Conservation (phyloP, 2,113 vertebrate species). For the Prunella fulvescens region DNA sequence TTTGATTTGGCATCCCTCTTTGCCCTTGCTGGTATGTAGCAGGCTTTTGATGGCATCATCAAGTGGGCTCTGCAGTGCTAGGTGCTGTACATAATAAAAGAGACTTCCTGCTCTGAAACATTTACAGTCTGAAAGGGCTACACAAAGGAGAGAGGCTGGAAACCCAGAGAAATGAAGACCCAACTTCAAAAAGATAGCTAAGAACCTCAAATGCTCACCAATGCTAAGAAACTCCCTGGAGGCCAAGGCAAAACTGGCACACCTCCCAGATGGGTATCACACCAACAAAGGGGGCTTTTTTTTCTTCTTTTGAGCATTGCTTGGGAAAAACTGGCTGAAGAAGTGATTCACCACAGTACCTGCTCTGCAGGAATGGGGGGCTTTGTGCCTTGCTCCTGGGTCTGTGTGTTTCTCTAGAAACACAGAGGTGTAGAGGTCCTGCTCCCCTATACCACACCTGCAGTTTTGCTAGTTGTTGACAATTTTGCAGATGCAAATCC, state of each 20-base stretch:
- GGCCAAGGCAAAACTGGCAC: slow-evolving; percentile 16
- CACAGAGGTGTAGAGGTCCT: background rate
- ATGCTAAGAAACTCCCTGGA: background rate
- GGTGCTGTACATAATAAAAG: background rate
- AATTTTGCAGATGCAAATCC: background rate
- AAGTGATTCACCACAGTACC: background rate
- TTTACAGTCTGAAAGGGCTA: background rate
- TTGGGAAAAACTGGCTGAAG: slow-evolving; percentile 13
- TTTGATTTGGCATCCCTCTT: background rate
- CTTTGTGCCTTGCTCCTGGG: background rate
- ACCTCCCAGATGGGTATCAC: background rate
- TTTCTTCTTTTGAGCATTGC: background rate
- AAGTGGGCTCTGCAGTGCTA: background rate
- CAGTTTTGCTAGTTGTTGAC: background rate
- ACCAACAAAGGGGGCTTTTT: slow-evolving; percentile 6
- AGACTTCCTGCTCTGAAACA: background rate
- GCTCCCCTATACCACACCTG: background rate
- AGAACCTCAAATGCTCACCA: background rate
- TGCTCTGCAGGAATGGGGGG: background rate
- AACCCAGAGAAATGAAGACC: background rate
- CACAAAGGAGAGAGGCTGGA: background rate
- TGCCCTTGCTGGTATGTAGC: background rate
- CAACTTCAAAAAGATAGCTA: background rate
- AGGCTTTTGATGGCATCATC: background rate
- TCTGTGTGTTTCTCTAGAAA: background rate